These are phyloP conservation scores for Iguana delicatissima DNA, from an alignment of 2,797 vertebrate species.

Conservation along the genomic window DNA sequence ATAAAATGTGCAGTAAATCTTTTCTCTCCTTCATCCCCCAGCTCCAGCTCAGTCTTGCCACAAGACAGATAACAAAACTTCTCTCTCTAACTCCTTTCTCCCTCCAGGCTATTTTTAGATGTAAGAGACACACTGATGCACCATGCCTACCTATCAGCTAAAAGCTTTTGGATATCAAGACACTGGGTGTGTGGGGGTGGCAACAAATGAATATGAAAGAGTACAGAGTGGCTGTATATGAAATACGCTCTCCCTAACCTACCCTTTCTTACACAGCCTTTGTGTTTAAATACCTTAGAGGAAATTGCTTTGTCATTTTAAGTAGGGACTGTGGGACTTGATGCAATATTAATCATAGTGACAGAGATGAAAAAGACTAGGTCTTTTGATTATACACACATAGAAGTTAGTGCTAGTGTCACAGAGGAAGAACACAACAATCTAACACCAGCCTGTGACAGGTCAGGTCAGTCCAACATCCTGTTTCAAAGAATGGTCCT, in stretches of 20 bases:
- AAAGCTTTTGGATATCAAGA: conserved; percentile 29
- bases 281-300: background rate
- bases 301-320: background rate
- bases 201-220: conserved; percentile 2
- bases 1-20: conserved; percentile 59
- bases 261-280: conserved; percentile 15
- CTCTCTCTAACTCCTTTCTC: conserved; percentile 17
- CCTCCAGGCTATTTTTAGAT: conserved; percentile 50
- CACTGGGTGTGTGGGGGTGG: conserved; percentile 11
- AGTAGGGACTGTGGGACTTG: background rate
- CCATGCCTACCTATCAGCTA: conserved; percentile 4
- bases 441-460: background rate
- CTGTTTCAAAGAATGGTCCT: background rate
- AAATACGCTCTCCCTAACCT: background rate
- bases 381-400: background rate
- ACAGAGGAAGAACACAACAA: background rate
- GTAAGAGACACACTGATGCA: conserved; percentile 18
- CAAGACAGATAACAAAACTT: conserved; percentile 51
- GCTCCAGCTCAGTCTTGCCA: conserved; percentile 56
- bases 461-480: background rate
- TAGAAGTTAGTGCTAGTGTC: background rate
- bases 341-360: background rate
- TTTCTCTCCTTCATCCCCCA: conserved; percentile 42
- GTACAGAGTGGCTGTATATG: background rate
- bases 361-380: background rate